A percentile compares a stretch with the other conserved stretches of the same genome.
Evolutionary conservation across 2,113 vertebrate species (phyloP).

Genomic region (Phrynosoma platyrhinos): DNA sequence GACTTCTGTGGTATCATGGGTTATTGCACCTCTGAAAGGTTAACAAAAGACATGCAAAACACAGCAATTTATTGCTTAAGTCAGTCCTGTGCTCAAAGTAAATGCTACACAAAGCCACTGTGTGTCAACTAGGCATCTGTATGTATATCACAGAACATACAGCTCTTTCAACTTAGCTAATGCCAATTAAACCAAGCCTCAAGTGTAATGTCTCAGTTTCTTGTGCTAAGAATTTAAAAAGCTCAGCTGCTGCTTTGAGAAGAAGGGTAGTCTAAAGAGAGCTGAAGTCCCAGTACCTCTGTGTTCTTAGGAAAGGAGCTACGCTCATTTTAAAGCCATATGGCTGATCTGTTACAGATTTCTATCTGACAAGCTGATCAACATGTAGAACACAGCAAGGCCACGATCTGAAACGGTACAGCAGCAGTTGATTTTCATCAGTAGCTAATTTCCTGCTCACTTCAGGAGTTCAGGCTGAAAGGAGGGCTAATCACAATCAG

Average conservation of each 20-base stretch:
- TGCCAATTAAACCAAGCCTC: neutral
- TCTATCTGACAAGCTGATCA: slow-evolving; percentile 8
- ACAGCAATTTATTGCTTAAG: slow-evolving; percentile 4
- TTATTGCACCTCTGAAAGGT: neutral
- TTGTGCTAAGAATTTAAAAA: neutral
- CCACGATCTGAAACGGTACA: neutral
- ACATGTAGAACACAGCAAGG: neutral
- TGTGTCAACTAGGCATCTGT: neutral
- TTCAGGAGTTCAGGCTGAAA: neutral
- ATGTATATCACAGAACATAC: neutral
- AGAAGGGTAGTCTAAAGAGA: neutral
- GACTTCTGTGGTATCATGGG: neutral
- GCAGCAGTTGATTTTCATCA: neutral
- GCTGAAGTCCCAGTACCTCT: neutral
- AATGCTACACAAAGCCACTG: neutral
- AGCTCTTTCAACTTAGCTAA: neutral
- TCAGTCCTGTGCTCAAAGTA: neutral
- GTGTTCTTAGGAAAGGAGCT: neutral
- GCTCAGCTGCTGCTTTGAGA: neutral
- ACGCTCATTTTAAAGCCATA: neutral
- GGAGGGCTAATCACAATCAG: slow-evolving; percentile 52
- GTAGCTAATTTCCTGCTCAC: neutral
- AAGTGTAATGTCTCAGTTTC: neutral
- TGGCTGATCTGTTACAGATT: neutral
- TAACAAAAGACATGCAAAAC: slow-evolving; percentile 17